Conservation (phyloP, 2,888 invertebrate genomes). For the Globia sparganii region DNA sequence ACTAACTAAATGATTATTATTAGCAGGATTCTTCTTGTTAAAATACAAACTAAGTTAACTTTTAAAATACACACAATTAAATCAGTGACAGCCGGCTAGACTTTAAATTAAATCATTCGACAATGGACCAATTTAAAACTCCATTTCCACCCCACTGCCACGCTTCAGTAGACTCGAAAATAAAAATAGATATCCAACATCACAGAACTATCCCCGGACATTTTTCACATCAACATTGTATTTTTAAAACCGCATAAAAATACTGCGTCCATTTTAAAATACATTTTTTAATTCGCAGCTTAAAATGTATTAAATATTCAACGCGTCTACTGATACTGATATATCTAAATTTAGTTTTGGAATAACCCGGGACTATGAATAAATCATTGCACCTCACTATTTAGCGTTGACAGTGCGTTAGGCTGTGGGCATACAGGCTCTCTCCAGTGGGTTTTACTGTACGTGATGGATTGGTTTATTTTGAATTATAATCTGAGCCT, state of each 20-base stretch:
- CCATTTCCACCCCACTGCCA: conserved; percentile 17
- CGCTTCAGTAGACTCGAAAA: conserved; percentile 33
- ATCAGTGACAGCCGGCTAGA: conserved; percentile 14
- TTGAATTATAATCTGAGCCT: background rate
- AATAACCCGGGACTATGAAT: conserved; percentile 65
- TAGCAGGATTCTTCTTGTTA: background rate
- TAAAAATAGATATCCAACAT: conserved; percentile 39
- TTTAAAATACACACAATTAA: conserved; percentile 10
- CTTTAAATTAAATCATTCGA: conserved; percentile 32
- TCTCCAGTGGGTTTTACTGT: background rate
- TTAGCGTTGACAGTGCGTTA: conserved; percentile 64
- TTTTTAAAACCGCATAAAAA: conserved; percentile 39
- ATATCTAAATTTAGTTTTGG: conserved; percentile 60
- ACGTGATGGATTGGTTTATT: background rate
- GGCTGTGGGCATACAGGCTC: conserved; percentile 37
- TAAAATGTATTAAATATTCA: conserved; percentile 63
- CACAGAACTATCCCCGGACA: conserved; percentile 10
- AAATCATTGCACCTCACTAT: conserved; percentile 70
- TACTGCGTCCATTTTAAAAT: conserved; percentile 30
- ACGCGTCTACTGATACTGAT: conserved; percentile 24
- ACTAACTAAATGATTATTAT: background rate
- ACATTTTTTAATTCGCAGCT: conserved; percentile 47
- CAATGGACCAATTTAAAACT: conserved; percentile 35
- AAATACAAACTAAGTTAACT: background rate
- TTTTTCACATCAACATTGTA: conserved; percentile 31